These are phyloP conservation scores for Argyresthia goedartella DNA, from an alignment of 2,888 invertebrate genomes.

Conservation along the genomic window DNA sequence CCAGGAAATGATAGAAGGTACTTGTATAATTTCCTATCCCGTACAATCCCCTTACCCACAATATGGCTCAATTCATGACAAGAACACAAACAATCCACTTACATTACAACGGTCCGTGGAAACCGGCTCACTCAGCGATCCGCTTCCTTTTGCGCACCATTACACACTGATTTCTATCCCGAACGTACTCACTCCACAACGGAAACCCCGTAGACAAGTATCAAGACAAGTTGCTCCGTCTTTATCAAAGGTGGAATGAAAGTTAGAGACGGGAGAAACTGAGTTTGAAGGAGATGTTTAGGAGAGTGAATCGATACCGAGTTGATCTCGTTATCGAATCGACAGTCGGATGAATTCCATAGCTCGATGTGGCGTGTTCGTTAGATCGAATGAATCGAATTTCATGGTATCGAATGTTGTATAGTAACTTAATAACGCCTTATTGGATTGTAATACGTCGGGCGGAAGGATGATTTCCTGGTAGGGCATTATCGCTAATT, in stretches of 20 bases:
- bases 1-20: too few species aligned
- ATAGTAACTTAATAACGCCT: neutral
- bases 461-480: too few species aligned
- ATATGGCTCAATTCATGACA: neutral
- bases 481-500: too few species aligned
- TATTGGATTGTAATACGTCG: neutral
- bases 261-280: too few species aligned
- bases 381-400: conserved; percentile 2
- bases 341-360: neutral
- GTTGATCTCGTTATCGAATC: conserved; percentile 1
- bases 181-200: too few species aligned
- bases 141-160: neutral
- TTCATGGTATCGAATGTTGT: neutral
- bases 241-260: too few species aligned
- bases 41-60: neutral
- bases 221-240: too few species aligned
- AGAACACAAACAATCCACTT: neutral
- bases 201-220: too few species aligned
- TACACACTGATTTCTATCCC: neutral
- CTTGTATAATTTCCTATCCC: neutral
- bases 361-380: neutral
- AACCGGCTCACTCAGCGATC: neutral
- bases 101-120: neutral
- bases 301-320: neutral
- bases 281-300: too few species aligned